Conservation (phyloP, 1,140 invertebrate genomes). For the Nomia melanderi region DNA sequence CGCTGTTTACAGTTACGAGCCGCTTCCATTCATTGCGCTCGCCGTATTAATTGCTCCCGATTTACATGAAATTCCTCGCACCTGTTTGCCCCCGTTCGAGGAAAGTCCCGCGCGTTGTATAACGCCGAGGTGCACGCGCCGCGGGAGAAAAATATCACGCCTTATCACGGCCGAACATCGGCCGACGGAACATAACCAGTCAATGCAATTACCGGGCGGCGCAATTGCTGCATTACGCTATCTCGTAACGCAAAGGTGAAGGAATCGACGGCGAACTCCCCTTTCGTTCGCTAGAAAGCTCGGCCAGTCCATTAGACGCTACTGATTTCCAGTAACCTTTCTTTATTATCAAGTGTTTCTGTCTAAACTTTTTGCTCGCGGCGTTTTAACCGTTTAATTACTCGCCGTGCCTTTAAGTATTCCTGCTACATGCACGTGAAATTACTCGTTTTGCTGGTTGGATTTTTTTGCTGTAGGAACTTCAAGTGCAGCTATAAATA, state of each 20-base stretch:
- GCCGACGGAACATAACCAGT: constrained; percentile 19
- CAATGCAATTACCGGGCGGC: constrained; percentile 8
- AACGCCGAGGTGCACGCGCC: background rate
- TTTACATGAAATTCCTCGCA: constrained; percentile 19
- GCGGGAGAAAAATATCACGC: background rate
- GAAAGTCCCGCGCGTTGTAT: constrained; percentile 15
- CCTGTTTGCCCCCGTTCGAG: constrained; percentile 22
- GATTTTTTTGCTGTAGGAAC: too few relatives aligned
- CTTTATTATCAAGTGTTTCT: too few relatives aligned
- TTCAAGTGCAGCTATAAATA: too few relatives aligned
- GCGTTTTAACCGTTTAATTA: too few relatives aligned
- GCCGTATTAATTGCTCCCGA: constrained; percentile 21
- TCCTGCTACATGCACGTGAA: too few relatives aligned
- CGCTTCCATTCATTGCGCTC: background rate
- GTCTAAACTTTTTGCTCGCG: too few relatives aligned
- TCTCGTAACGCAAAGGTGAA: background rate
- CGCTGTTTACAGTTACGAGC: background rate
- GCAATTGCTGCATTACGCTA: constrained; percentile 15
- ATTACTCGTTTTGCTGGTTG: too few relatives aligned
- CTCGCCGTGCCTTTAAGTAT: too few relatives aligned
- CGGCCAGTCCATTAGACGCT: background rate
- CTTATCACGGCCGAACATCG: constrained; percentile 4
- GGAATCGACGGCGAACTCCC: background rate
- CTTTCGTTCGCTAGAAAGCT: background rate
- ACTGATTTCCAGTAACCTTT: too few relatives aligned